Base-by-base conservation (phyloP, 2,113 vertebrate species). In the Lota lota region DNA sequence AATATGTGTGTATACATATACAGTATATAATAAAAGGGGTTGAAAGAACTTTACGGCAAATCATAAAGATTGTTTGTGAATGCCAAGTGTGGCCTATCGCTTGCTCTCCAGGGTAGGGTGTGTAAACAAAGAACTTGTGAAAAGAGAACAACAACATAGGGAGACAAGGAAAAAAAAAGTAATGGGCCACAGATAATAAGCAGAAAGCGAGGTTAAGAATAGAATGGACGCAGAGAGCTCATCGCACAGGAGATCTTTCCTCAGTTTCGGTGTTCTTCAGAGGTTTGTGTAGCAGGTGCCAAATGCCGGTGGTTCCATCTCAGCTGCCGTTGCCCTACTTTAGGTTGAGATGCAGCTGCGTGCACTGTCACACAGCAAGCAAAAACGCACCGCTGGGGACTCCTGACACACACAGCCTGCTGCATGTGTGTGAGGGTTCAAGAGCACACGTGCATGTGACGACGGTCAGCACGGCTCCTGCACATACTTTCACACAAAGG, bases 321-420 rank as follows among this genome's bases (percentile, higher is more conserved):
- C 77, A 21, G 64, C 67, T 80, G 56, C 68, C 62, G 72, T 59
- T 84, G 88, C 77, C 86, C 88, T 87, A 88, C 73, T 86, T 89
- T 83, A 74, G 78, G 67, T 79, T 83, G 78, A 86, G 72, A 87
- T 83, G 75, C 82, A 86, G 79, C 81, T 83, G 74, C 81, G 84
- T 77, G 66, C 70, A 80, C 80, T 75, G 81, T 83, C 82, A 84
- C 72, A 73, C 71, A 76, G 57, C 77, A 63, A 62, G 77, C 79
- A 88, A 89, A 89, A 87, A 89, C 80, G 85, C 75, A 83, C 83
- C 83, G 60, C 64, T 80, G 83, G 84, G 85, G 82, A 36, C 53
- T 72, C 74, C 50, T 59, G 22, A 22, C 21, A 61, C 22, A 61
- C 59, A 18, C 53, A 56, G 53, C 53, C 16, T 56, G 53, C 10